These are phyloP conservation scores for Rhabdomys dilectus DNA, from an alignment of 2,113 vertebrate genomes.

Conservation along the genomic window DNA sequence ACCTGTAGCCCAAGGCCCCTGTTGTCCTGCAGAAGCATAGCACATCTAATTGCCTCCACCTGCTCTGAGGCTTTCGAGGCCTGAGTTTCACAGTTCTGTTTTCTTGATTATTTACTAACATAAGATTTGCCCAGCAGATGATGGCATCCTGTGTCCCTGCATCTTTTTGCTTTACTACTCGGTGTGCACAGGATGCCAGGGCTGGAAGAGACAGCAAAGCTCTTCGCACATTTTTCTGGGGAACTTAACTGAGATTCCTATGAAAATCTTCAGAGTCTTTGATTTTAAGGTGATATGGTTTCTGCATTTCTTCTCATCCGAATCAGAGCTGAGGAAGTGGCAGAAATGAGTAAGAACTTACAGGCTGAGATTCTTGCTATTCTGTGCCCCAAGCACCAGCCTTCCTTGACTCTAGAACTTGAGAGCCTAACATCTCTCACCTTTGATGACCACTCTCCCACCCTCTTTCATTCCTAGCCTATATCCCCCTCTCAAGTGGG, in stretches of 20 bases:
- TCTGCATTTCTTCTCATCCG: not conserved
- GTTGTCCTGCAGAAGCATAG: not conserved
- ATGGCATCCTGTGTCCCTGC: too few relatives aligned
- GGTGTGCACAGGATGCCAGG: rapidly evolving
- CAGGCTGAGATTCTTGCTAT: not conserved
- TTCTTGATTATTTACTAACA: not conserved
- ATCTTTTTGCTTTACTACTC: not conserved
- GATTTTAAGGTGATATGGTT: too few relatives aligned
- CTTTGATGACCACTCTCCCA: too few relatives aligned
- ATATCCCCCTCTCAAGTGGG: not conserved
- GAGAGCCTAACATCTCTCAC: too few relatives aligned
- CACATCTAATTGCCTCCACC: not conserved
- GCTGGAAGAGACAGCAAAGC: rapidly evolving
- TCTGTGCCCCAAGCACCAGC: not conserved
- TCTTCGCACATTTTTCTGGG: too few relatives aligned
- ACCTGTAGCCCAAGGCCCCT: too few relatives aligned
- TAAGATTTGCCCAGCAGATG: not conserved
- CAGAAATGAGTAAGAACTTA: not conserved
- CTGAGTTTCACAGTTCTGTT: not conserved
- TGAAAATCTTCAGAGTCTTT: not conserved
- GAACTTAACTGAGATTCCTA: not conserved
- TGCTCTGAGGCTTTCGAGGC: not conserved
- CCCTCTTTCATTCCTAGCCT: not conserved
- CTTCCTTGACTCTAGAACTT: not conserved
- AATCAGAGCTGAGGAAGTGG: not conserved